These are phyloP conservation scores for Nothoprocta perdicaria DNA, from an alignment of 2,113 vertebrate genomes.

Conservation along the genomic window DNA sequence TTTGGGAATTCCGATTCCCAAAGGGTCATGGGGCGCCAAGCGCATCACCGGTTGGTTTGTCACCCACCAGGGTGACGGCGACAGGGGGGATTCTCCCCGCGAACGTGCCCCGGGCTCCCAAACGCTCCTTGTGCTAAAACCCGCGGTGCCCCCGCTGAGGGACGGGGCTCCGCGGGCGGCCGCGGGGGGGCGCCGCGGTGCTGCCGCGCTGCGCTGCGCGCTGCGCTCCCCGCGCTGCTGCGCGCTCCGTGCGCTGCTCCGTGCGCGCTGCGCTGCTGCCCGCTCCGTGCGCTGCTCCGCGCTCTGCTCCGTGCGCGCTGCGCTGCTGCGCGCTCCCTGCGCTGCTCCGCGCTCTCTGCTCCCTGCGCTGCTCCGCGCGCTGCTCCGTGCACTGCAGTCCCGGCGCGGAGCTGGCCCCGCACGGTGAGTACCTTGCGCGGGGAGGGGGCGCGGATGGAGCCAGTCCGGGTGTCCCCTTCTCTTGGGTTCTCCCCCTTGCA, in stretches of 20 bases:
- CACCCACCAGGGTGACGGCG: too few species aligned
- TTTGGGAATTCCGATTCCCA: background rate
- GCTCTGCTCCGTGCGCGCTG: too few species aligned
- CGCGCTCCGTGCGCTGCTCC: too few species aligned
- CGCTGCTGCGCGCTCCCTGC: too few species aligned
- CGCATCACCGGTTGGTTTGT: background rate
- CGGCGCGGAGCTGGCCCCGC: background rate
- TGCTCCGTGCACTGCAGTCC: background rate
- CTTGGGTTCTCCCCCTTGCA: too few species aligned
- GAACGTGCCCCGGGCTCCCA: fast-evolving
- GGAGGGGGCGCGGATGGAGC: background rate
- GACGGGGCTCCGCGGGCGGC: background rate
- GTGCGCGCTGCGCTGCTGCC: too few species aligned
- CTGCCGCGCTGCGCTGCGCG: background rate
- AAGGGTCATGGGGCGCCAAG: background rate
- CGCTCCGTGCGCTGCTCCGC: too few species aligned
- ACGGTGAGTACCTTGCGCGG: background rate
- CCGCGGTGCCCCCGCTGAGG: too few species aligned
- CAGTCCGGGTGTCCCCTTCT: background rate
- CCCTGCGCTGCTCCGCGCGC: too few species aligned
- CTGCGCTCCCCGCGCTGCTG: too few species aligned
- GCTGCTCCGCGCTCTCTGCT: background rate
- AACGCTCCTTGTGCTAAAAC: fast-evolving
- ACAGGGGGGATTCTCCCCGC: background rate
- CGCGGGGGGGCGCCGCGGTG: background rate